These are phyloP conservation scores for Dasysyrphus albostriatus DNA, from an alignment of 2,888 invertebrate species.

Conservation along the genomic window DNA sequence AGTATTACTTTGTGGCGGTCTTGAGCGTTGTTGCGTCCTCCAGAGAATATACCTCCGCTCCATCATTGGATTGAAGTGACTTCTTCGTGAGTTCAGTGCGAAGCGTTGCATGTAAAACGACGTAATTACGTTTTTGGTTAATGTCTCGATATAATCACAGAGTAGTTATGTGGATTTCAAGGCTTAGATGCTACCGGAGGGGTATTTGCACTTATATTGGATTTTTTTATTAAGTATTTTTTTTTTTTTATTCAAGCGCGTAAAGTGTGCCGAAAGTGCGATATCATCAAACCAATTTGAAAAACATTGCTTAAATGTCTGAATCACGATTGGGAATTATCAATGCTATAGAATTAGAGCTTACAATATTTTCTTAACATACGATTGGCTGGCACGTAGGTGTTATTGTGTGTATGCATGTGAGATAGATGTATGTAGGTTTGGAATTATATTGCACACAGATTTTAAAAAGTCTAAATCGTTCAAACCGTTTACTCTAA, in stretches of 20 bases:
- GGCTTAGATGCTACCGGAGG: conserved; percentile 2
- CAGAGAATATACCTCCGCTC: conserved; percentile 11
- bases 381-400: background rate
- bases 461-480: too few relatives aligned
- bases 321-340: background rate
- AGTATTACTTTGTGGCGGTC: conserved; percentile 2
- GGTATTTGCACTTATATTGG: background rate
- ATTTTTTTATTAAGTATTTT: background rate
- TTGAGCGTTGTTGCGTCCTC: conserved; percentile 2
- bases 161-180: background rate
- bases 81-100: conserved; percentile 35
- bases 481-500: too few relatives aligned
- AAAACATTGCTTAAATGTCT: background rate
- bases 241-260: background rate
- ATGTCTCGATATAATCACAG: conserved; percentile 38
- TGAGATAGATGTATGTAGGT: too few relatives aligned
- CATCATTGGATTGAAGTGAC: background rate
- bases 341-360: background rate
- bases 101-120: conserved; percentile 55
- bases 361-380: background rate
- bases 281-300: conserved; percentile 21
- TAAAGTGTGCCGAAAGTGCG: conserved; percentile 69
- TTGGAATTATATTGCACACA: too few relatives aligned
- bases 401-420: background rate
- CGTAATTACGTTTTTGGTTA: conserved; percentile 51